phyloP scores from a whole-genome alignment of 2,888 invertebrate species.

The Dicyrtomina minuta region DNA sequence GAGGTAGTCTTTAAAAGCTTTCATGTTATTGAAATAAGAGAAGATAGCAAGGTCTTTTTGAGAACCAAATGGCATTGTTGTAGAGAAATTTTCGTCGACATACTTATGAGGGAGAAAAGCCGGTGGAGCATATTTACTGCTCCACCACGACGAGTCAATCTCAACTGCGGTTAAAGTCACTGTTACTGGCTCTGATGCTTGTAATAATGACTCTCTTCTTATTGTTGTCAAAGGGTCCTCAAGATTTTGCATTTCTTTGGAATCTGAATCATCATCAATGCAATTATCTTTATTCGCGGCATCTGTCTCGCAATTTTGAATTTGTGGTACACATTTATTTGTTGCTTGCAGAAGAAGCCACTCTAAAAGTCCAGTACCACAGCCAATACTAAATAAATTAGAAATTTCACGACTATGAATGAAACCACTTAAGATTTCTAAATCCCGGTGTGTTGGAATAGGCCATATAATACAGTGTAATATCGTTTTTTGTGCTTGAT shows the following conservation, averaged over 20 bases:
- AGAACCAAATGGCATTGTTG: conserved; percentile 57
- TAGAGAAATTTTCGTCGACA: conserved; percentile 59
- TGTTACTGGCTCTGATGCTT: conserved; percentile 56
- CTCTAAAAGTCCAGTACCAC: conserved; percentile 78
- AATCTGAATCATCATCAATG: neutral
- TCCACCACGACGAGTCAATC: conserved; percentile 80
- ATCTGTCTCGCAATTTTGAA: too few relatives aligned
- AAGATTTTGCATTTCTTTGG: neutral
- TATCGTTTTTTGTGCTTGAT: conserved; percentile 11
- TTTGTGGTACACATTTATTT: too few relatives aligned
- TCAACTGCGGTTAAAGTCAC: conserved; percentile 69
- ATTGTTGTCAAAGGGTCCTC: neutral
- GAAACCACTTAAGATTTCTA: conserved; percentile 61
- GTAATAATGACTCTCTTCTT: neutral
- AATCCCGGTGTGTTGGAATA: conserved; percentile 68
- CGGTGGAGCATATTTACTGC: conserved; percentile 71
- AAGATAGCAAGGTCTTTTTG: conserved; percentile 65
- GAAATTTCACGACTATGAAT: conserved; percentile 41
- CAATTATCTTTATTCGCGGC: too few relatives aligned
- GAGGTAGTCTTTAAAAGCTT: conserved; percentile 70
- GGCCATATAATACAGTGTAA: conserved; percentile 67
- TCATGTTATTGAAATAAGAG: conserved; percentile 76
- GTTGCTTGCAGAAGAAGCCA: conserved; percentile 66
- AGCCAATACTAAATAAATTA: conserved; percentile 70
- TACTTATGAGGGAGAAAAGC: conserved; percentile 69